Percentiles rank a stretch among this genome's conserved stretches.
phyloP scores from a whole-genome alignment of 1,140 invertebrate species.

The Drosophila sp. region DNA sequence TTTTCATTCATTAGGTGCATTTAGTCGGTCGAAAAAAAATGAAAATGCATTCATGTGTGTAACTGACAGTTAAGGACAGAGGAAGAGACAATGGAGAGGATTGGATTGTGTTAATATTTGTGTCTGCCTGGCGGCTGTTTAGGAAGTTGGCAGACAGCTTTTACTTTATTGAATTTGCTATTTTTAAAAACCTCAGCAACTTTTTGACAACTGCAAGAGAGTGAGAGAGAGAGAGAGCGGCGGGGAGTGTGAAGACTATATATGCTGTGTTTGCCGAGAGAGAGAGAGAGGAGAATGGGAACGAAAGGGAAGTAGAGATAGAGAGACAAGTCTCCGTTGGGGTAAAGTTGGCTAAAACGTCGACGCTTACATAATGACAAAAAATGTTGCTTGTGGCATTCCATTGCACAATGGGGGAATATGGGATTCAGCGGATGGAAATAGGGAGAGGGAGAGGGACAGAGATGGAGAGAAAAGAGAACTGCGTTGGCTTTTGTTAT shows the following conservation, averaged over 20 bases:
- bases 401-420: constrained; percentile 6
- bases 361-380: constrained; percentile 60
- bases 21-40: constrained; percentile 22
- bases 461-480: background rate
- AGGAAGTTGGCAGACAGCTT: constrained; percentile 32
- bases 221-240: constrained; percentile 8
- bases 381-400: constrained; percentile 38
- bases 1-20: constrained; percentile 56
- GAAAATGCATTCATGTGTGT: constrained; percentile 39
- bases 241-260: constrained; percentile 8
- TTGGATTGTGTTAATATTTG: constrained; percentile 27
- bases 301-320: background rate
- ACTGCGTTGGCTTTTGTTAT: constrained; percentile 19
- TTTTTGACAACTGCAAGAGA: constrained; percentile 25
- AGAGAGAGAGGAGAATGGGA: constrained; percentile 16
- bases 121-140: constrained; percentile 3
- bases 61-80: constrained; percentile 7
- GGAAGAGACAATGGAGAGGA: background rate
- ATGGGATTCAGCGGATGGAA: background rate
- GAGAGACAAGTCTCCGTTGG: background rate
- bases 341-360: constrained; percentile 15
- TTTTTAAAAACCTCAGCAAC: constrained; percentile 22
- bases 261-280: constrained; percentile 6
- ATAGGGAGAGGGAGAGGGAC: background rate
- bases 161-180: constrained; percentile 61